Percentiles rank a stretch among this genome's conserved stretches.
These are phyloP conservation scores for Hoplias malabaricus DNA, from an alignment of 2,113 vertebrate genomes.

Conservation along the genomic window DNA sequence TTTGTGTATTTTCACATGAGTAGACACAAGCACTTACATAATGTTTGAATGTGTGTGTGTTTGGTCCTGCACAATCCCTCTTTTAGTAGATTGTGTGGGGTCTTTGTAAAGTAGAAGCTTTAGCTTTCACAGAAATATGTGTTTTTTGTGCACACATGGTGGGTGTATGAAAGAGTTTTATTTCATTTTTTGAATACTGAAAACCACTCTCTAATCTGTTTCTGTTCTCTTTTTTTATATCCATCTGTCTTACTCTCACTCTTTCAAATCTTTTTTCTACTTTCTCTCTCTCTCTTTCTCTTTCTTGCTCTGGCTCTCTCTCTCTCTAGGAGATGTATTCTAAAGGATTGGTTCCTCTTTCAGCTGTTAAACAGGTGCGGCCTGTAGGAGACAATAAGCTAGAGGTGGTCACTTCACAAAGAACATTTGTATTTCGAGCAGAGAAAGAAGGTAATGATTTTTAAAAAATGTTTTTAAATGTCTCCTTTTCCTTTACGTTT, in stretches of 20 bases:
- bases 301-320: slow-evolving; percentile 29
- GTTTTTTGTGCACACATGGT: slow-evolving; percentile 24
- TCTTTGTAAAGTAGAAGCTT: slow-evolving; percentile 33
- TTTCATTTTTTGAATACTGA: not conserved
- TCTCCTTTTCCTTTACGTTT: too few relatives aligned
- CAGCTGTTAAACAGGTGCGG: slow-evolving; percentile 81
- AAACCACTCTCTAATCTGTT: not conserved
- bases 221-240: too few relatives aligned
- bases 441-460: slow-evolving; percentile 88
- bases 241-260: not conserved
- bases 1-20: slow-evolving; percentile 20
- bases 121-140: not conserved
- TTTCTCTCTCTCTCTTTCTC: not conserved
- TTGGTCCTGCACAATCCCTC: slow-evolving; percentile 17
- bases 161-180: not conserved
- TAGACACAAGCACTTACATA: not conserved
- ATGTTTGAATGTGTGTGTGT: not conserved
- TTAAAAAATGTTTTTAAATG: too few relatives aligned
- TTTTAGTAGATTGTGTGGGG: slow-evolving; percentile 10
- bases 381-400: slow-evolving; percentile 90
- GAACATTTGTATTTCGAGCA: slow-evolving; percentile 88
- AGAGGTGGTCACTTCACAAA: slow-evolving; percentile 87
- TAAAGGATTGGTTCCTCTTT: slow-evolving; percentile 88
- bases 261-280: slow-evolving; percentile 10
- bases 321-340: slow-evolving; percentile 90